Conservation (phyloP, 2,113 vertebrate genomes). For the Gobio gobio region DNA sequence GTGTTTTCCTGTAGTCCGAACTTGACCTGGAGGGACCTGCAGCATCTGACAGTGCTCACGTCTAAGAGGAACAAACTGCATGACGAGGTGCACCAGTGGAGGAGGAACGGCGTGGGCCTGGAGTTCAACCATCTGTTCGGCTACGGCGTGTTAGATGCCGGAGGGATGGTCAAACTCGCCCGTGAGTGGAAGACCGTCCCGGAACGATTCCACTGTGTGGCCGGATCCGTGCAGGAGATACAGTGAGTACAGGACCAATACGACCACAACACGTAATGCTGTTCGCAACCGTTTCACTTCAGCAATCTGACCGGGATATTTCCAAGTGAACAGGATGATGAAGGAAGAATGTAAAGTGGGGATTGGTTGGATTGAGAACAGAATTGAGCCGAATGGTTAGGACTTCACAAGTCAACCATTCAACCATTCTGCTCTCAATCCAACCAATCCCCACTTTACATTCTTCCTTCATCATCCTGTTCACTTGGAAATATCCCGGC, state of each 20-base stretch:
- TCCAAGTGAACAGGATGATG: neutral
- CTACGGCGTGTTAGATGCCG: constrained; percentile 94
- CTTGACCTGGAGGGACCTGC: constrained; percentile 97
- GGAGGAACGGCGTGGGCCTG: constrained; percentile 93
- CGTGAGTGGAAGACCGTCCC: constrained; percentile 97
- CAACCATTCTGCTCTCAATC: no score
- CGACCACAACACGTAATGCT: neutral
- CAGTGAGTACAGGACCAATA: constrained; percentile 81
- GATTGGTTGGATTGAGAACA: no score
- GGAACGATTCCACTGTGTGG: constrained; percentile 95
- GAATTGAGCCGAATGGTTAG: neutral
- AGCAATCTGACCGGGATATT: neutral
- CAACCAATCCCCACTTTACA: neutral
- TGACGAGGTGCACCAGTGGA: constrained; percentile 95
- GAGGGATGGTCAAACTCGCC: constrained; percentile 97
- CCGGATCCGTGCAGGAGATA: constrained; percentile 89
- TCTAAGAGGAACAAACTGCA: constrained; percentile 98
- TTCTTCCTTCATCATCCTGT: neutral
- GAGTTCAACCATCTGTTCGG: constrained; percentile 99
- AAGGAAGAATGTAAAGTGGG: neutral
- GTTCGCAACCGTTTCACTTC: neutral
- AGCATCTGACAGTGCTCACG: constrained; percentile 95
- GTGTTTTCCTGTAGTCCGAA: constrained; percentile 75
- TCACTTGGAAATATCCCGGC: neutral
- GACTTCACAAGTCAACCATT: neutral